Conservation (phyloP, 2,888 invertebrate species). For the Neria commutata region DNA sequence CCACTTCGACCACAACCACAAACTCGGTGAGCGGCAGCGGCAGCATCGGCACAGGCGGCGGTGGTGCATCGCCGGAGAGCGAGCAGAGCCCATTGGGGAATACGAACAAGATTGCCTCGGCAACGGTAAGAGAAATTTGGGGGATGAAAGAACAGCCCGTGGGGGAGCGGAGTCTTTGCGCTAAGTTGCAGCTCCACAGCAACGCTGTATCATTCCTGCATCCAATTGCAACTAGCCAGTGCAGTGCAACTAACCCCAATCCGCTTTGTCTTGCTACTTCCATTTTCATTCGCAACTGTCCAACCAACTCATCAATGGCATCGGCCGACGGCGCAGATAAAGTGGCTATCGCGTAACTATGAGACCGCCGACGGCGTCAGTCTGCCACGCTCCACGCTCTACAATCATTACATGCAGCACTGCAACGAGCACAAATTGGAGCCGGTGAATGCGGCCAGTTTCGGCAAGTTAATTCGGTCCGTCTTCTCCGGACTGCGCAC, state of each 20-base stretch:
- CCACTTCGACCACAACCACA: conserved; percentile 63
- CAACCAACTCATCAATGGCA: no score
- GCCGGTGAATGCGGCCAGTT: conserved; percentile 98
- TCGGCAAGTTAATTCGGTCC: conserved; percentile 97
- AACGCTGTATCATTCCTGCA: not conserved
- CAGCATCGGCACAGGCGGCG: conserved; percentile 46
- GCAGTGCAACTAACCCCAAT: conserved; percentile 1
- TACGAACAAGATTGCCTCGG: conserved; percentile 78
- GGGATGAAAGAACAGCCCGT: no score
- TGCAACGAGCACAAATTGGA: conserved; percentile 92
- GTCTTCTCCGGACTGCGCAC: conserved; percentile 97
- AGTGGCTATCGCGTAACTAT: conserved; percentile 97
- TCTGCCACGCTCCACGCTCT: conserved; percentile 91
- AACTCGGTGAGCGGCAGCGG: conserved; percentile 68
- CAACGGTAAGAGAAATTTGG: conserved; percentile 87
- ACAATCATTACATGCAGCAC: conserved; percentile 96
- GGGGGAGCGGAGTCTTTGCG: not conserved
- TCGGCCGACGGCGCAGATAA: no score
- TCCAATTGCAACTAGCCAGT: not conserved
- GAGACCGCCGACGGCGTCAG: conserved; percentile 95
- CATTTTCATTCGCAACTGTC: conserved; percentile 1
- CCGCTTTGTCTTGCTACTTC: not conserved
- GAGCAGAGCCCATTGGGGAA: conserved; percentile 51
- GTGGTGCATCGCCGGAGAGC: conserved; percentile 52
- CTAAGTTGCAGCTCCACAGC: not conserved